These are phyloP conservation scores for Zoanthus gigantus DNA, from an alignment of 92 coral and sea anemone species.

Conservation along the genomic window DNA sequence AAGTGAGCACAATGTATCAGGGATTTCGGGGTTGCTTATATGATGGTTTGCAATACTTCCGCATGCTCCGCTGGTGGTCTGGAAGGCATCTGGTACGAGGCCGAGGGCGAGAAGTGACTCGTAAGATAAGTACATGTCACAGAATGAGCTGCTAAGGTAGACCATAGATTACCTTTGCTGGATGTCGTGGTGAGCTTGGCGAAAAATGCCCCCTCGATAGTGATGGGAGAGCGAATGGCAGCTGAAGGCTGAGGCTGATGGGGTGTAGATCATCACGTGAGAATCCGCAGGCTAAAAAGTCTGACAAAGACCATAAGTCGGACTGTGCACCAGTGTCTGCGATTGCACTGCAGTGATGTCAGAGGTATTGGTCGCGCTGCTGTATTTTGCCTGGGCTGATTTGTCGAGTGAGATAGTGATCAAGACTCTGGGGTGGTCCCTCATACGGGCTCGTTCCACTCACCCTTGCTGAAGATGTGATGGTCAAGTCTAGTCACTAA, in stretches of 20 bases:
- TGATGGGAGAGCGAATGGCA: too few relatives aligned
- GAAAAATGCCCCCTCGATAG: too few relatives aligned
- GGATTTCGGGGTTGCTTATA: neutral
- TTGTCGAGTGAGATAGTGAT: slow-evolving; percentile 29
- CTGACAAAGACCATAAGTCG: too few relatives aligned
- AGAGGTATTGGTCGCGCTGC: neutral
- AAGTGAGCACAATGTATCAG: neutral
- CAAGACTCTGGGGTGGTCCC: slow-evolving; percentile 37
- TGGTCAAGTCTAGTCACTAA: neutral
- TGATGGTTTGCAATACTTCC: neutral
- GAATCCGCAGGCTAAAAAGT: too few relatives aligned
- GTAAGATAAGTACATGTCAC: neutral
- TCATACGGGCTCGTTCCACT: neutral
- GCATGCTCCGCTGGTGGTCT: too few relatives aligned
- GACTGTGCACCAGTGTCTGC: too few relatives aligned
- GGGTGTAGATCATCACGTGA: too few relatives aligned
- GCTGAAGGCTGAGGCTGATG: too few relatives aligned
- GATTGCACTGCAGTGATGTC: neutral
- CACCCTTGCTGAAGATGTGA: neutral
- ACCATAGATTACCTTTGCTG: neutral
- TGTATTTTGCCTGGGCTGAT: neutral
- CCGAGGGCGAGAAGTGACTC: neutral
- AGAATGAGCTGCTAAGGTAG: neutral
- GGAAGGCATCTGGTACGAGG: neutral
- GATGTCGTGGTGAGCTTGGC: too few relatives aligned